Evolutionary conservation across 2,113 vertebrate genomes (phyloP).

Genomic region (Mastomys natalensis): DNA sequence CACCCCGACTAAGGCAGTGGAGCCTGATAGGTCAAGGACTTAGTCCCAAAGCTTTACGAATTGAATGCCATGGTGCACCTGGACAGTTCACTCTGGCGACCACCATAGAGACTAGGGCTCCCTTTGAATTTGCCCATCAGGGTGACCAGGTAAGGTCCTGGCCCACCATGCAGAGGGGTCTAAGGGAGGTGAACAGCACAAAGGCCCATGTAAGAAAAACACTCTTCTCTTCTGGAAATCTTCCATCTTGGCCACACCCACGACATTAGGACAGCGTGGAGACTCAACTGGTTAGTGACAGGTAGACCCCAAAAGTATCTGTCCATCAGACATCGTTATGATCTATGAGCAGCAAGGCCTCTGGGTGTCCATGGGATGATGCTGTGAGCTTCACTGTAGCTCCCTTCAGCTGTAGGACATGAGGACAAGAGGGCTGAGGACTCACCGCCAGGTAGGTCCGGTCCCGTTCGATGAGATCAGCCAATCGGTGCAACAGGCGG

Average conservation of each 20-base stretch:
- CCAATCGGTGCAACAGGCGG: slow-evolving; percentile 90
- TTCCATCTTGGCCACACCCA: background rate
- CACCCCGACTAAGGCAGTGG: background rate
- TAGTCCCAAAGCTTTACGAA: background rate
- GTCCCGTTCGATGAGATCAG: slow-evolving; percentile 95
- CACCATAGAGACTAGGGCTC: background rate
- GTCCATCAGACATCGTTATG: background rate
- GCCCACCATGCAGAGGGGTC: background rate
- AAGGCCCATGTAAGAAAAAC: background rate
- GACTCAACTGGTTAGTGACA: background rate
- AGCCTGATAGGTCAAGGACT: background rate
- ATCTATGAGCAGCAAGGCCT: background rate
- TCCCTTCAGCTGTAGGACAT: background rate
- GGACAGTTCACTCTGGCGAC: background rate
- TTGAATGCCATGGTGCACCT: background rate
- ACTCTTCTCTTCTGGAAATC: background rate
- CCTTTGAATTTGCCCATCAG: background rate
- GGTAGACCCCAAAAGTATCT: background rate
- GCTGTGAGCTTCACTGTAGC: background rate
- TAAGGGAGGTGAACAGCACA: background rate
- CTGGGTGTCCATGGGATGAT: background rate
- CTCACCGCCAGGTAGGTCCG: slow-evolving; percentile 94
- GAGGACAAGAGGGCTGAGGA: slow-evolving; percentile 42
- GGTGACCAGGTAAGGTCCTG: background rate
- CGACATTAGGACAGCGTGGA: background rate